Evolutionary conservation across 2,113 vertebrate species (phyloP).

Genomic region (Myotis davidii): DNA sequence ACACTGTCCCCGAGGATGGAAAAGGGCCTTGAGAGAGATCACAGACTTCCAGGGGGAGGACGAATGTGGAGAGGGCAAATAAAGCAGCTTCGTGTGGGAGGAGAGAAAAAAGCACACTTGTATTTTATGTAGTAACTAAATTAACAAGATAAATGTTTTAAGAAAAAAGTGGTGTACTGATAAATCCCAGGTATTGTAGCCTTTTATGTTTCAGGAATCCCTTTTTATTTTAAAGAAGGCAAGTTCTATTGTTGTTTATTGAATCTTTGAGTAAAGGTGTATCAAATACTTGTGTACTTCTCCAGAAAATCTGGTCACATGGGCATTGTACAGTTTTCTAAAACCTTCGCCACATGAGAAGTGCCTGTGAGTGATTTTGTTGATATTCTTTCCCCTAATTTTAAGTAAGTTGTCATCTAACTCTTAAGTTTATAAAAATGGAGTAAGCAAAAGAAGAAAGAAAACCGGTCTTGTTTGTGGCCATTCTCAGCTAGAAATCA

Average conservation of each 20-base stretch:
- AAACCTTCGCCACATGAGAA: conserved; percentile 61
- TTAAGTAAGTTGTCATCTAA: conserved; percentile 55
- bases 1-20: neutral
- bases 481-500: neutral
- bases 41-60: neutral
- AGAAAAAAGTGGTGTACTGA: neutral
- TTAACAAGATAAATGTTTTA: conserved; percentile 11
- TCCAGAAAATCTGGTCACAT: conserved; percentile 54
- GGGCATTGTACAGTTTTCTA: conserved; percentile 42
- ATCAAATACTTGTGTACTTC: conserved; percentile 68
- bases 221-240: conserved; percentile 75
- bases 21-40: neutral
- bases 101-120: neutral
- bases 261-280: conserved; percentile 78
- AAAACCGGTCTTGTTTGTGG: neutral
- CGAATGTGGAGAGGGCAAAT: neutral
- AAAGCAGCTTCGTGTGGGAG: neutral
- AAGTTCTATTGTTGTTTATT: conserved; percentile 78
- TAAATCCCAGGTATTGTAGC: neutral
- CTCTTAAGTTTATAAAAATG: conserved; percentile 70
- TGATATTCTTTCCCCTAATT: neutral
- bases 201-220: conserved; percentile 72
- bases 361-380: conserved; percentile 32
- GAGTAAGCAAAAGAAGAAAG: conserved; percentile 52
- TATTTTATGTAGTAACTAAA: neutral